Base-by-base conservation (phyloP, 2,888 invertebrate genomes). In the Phortica magna region DNA sequence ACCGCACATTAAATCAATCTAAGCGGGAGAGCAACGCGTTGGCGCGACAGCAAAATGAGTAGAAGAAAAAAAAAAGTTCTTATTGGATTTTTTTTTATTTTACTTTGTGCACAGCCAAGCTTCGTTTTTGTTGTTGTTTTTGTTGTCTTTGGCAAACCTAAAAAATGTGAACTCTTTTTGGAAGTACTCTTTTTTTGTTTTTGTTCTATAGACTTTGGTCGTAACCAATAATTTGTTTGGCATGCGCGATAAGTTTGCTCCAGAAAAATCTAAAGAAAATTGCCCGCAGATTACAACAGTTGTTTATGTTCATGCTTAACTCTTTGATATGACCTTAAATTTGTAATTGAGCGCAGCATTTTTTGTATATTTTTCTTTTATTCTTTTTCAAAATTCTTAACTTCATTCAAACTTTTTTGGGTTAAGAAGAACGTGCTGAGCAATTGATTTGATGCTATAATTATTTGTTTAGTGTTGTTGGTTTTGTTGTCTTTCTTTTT, bases 141-240 rank as follows among this genome's bases (percentile, higher is more conserved):
- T 31, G 6, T 61, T 61, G 17, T 14, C 19, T 61, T 61, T 9
- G 12, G 61, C 61, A 7, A 61, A 61, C 7, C 19, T 61, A 22
- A 17, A 61, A 61, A 61, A 22, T 61, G 22, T 7, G 10, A 17
- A 7, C 9, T 59, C 19, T 19, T 22, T 61, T 61, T 7, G 4
- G 48, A 9, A 61, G 22, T 5, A 17, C 19, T 1, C 9, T 17
- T 61, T 61, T 22, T 61, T 61, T 22, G 61, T 61, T 22, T 22
- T 55, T 55, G 55, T 55, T 55, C 6, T 31, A 4, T 2, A 48
- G 48, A 6, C 48, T 48, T 9, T 48, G 22, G 22, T 61, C 10
- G 61, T 22, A 61, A 61, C 61, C 61, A 61, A 61, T 61, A 61
- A 61, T 61, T 61, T 61, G n/a, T 61, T 61, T 61, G 61, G 61